Evolutionary conservation across 2,888 invertebrate species (phyloP).

Genomic region (Xylocampa areola): DNA sequence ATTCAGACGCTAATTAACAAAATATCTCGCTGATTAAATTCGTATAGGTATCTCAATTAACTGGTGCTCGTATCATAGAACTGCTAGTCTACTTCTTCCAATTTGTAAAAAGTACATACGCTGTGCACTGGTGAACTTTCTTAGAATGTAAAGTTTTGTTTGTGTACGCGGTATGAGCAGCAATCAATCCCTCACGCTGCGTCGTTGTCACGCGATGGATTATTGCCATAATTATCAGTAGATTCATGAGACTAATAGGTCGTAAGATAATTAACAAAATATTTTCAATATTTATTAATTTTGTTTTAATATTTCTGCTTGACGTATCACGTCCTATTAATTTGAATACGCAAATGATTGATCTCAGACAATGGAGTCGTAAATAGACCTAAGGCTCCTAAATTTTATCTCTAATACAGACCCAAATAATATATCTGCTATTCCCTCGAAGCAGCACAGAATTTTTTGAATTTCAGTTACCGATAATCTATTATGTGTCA

Average conservation of each 20-base stretch:
- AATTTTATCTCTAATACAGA: too few species aligned
- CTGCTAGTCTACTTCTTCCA: background rate
- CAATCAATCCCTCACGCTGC: background rate
- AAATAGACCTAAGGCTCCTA: too few species aligned
- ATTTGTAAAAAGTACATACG: slow-evolving; percentile 4
- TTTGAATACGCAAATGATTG: too few species aligned
- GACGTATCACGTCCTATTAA: background rate
- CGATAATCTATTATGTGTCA: too few species aligned
- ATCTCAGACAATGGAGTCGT: too few species aligned
- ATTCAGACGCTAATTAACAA: slow-evolving; percentile 35
- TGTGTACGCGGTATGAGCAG: background rate
- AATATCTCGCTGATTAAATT: slow-evolving; percentile 33
- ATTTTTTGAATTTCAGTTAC: too few species aligned
- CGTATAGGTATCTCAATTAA: slow-evolving; percentile 45
- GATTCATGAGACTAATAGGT: background rate
- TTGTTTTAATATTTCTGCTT: background rate
- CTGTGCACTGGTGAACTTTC: slow-evolving; percentile 8
- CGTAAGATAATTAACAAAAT: background rate
- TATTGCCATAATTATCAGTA: background rate
- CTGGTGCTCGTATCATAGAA: slow-evolving; percentile 3
- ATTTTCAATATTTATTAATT: too few species aligned
- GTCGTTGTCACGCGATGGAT: background rate
- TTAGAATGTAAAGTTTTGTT: background rate
- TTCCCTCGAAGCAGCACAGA: too few species aligned
- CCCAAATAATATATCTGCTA: too few species aligned